phyloP scores from a whole-genome alignment of 2,888 invertebrate genomes.

The Platynereis dumerilii region DNA sequence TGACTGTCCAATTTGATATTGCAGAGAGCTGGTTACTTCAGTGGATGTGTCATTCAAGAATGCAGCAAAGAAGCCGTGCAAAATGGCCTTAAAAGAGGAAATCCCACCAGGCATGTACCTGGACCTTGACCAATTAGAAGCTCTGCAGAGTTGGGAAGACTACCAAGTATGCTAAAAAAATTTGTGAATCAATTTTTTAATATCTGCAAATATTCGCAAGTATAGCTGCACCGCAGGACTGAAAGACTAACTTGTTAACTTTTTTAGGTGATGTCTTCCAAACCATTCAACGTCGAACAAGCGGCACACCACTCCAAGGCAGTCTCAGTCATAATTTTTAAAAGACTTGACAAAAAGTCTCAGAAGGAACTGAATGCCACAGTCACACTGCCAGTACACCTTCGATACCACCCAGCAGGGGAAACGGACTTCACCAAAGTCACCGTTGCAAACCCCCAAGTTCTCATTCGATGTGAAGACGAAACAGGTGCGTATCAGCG shows the following conservation, averaged over 20 bases:
- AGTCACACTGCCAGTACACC: slow-evolving; percentile 15
- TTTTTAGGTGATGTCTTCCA: slow-evolving; percentile 8
- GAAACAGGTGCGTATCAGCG: not conserved
- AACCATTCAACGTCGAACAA: slow-evolving; percentile 8
- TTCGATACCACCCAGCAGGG: slow-evolving; percentile 15
- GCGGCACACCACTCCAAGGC: not conserved
- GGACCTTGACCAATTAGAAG: slow-evolving; percentile 6
- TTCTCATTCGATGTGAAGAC: slow-evolving; percentile 12
- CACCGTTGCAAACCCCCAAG: not conserved
- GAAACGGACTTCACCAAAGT: not conserved
- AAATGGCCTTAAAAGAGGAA: slow-evolving; percentile 5
- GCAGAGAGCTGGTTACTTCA: slow-evolving; percentile 5
- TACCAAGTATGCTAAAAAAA: not conserved
- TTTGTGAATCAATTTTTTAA: too few species aligned
- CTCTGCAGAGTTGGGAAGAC: not conserved
- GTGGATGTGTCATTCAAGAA: not conserved
- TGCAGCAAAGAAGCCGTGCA: not conserved
- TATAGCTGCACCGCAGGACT: too few species aligned
- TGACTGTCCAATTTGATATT: too few species aligned
- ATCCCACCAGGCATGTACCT: slow-evolving; percentile 14
- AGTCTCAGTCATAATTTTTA: slow-evolving; percentile 5
- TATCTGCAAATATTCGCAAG: too few species aligned
- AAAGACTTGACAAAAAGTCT: not conserved
- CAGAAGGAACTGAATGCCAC: slow-evolving; percentile 3
- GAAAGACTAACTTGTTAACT: too few species aligned